Evolutionary conservation across 2,113 vertebrate species (phyloP).

Genomic region (Typhlomys cinereus): DNA sequence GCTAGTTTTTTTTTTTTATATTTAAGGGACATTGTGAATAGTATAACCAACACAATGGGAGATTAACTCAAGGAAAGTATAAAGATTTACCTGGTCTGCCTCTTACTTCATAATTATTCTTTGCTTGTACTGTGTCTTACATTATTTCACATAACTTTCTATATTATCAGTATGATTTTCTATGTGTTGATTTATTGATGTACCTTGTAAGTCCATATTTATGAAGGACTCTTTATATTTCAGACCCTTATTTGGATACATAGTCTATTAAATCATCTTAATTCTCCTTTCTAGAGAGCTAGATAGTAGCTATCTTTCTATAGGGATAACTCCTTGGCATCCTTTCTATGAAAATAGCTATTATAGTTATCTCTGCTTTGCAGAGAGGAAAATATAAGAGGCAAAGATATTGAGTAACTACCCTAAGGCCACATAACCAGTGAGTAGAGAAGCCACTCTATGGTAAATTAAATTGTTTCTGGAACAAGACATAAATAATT

Average conservation of each 20-base stretch:
- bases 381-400: neutral
- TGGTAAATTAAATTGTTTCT: constrained; percentile 54
- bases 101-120: neutral
- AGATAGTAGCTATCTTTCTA: too few species aligned
- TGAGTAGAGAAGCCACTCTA: neutral
- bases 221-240: neutral
- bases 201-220: neutral
- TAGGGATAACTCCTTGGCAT: neutral
- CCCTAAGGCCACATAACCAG: neutral
- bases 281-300: neutral
- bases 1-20: neutral
- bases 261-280: neutral
- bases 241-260: neutral
- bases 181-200: neutral
- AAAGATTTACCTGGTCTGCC: neutral
- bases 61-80: neutral
- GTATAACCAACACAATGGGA: neutral
- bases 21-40: neutral
- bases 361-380: neutral
- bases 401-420: neutral
- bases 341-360: neutral
- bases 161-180: neutral
- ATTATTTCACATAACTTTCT: neutral
- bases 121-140: neutral
- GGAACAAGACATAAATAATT: neutral